Percentiles rank a stretch among this genome's conserved stretches.
phyloP scores from a whole-genome alignment of 2,888 invertebrate species.

The Pristionchus arcanus region DNA sequence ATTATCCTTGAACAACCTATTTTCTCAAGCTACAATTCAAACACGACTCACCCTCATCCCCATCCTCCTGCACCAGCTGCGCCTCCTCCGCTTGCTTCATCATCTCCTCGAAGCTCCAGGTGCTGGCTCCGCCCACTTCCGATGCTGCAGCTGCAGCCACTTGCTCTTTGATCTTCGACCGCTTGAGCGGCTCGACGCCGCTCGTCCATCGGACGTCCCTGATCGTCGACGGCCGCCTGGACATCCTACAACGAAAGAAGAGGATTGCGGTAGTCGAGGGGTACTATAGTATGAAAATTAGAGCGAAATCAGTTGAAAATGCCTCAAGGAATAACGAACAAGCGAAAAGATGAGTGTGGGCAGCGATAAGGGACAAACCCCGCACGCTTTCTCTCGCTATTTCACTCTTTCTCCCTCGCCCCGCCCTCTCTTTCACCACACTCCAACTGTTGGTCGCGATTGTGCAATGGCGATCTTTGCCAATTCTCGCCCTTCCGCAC shows the following conservation, averaged over 20 bases:
- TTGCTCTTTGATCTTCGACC: conserved; percentile 39
- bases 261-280: neutral
- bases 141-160: neutral
- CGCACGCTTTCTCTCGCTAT: neutral
- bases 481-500: conserved; percentile 11
- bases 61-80: conserved; percentile 33
- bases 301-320: neutral
- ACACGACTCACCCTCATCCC: conserved; percentile 47
- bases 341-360: neutral
- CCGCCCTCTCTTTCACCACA: conserved; percentile 18
- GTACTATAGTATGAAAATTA: neutral
- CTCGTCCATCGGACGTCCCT: conserved; percentile 58
- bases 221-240: conserved; percentile 45
- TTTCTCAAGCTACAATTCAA: no score
- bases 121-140: conserved; percentile 22
- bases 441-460: conserved; percentile 29
- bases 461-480: conserved; percentile 37
- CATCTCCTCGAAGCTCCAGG: conserved; percentile 52
- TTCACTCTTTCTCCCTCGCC: conserved; percentile 18
- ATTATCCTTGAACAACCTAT: no score
- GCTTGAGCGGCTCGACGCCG: conserved; percentile 51
- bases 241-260: neutral
- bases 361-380: neutral
- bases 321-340: neutral
- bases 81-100: conserved; percentile 46